Base-by-base conservation (phyloP, 2,797 vertebrate species). In the Sebastes minor region DNA sequence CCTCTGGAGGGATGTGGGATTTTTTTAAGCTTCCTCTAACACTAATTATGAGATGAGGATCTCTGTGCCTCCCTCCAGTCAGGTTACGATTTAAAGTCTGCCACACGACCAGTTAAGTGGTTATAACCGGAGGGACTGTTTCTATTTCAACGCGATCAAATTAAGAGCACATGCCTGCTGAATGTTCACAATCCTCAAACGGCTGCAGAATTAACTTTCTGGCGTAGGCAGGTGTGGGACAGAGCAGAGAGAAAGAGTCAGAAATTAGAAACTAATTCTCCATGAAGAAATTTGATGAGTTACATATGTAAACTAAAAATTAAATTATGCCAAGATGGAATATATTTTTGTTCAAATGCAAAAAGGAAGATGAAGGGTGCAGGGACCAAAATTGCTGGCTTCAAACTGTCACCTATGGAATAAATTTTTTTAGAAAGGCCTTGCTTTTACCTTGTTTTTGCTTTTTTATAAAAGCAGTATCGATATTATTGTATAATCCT, bases 141-240 rank as follows among this genome's bases (percentile, higher is more conserved):
- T 74, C 71, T 84, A 78, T 61, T 67, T 81, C 12, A 12, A 33
- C 5, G 0, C 65, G 14, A 76, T 85, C 25, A 42, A 68, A 91
- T 80, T 59, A 82, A 33, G 27, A 86, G 68, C 73, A 81, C 66
- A 71, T 83, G 81, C 64, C 61, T 46, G n/a, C 61, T 46, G n/a
- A 67, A 57, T 73, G 80, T 67, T 80, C n/a, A 67, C 23, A 2
- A 32, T 64, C 18, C 65, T 79, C 63, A 73, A 52, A 72, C 20
- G 14, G 30, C 46, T 49, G 11, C 30, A 46, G 64, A 62, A 81
- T 71, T 59, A 7, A 28, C 65, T 78, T 33, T 62, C 49, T 72
- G 1, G 22, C 11, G 38, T 28, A 2, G 62, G 28, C 14, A 74
- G 49, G 63, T 30, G 23, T 78, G 49, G 35, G 69, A 56, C 23